Base-by-base conservation (phyloP, 2,888 invertebrate species). In the Hypselothyrea guttata region DNA sequence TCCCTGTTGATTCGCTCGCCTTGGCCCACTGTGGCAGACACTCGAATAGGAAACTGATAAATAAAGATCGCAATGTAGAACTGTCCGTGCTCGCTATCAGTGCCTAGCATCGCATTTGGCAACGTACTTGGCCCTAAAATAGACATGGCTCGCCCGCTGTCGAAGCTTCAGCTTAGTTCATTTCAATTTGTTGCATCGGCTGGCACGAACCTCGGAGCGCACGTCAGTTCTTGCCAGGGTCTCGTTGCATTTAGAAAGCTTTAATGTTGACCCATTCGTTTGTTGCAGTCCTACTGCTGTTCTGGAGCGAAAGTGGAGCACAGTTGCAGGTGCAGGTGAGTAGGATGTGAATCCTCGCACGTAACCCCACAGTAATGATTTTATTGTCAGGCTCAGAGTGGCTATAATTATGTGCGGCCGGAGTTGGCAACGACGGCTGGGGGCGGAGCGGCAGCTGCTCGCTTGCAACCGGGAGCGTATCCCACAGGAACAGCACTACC, bases 371-470 rank as follows among this genome's bases (percentile, higher is more conserved):
- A 31, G 1, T 27, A 18, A 15, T 15, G 1, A 12, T 15, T 28
- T 2, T 28, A 1, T 83, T 81, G 75, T 30, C 69, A 93, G 93
- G 92, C 92, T 49, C 94, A 95, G 91, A 92, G 91, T 85, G 95
- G 95, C 13, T 96, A 96, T 87, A 93, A 92, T 67, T 96, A 96
- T 89, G 93, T 93, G 66, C 92, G 93, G 61, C 95, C 95, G 5
- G 91, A 91, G 45, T 92, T 92, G 74, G 93, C 65, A 66, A 70
- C 72, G 45, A 71, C 72, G 5, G 78, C 75, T 0, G 84, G 87
- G 7, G 79, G 86, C 15, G 76, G 61, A 18, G 75, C 77, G 1
- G 73, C 84, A n/a, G 71, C 71, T 1, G 57, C 48, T 9, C 82
- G 78, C 0, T 33, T 84, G 12, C 31, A 60, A 0, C 65, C 83